phyloP scores from a whole-genome alignment of 2,888 invertebrate genomes.

The Drosophila nr. fundita region DNA sequence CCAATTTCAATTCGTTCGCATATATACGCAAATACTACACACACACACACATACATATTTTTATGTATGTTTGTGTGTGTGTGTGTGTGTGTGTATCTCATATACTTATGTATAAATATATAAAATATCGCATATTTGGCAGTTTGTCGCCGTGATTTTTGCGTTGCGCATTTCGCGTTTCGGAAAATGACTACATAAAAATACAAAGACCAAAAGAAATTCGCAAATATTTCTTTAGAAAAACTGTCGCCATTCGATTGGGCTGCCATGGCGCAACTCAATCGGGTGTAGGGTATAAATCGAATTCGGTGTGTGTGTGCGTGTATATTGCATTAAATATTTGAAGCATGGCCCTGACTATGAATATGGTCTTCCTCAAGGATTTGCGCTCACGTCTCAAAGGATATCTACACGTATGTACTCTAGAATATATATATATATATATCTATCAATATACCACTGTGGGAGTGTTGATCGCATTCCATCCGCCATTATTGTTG shows the following conservation, averaged over 20 bases:
- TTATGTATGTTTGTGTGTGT: slow-evolving; percentile 1
- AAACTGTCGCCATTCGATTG: slow-evolving; percentile 15
- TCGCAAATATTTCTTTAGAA: slow-evolving; percentile 49
- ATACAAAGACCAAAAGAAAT: slow-evolving; percentile 18
- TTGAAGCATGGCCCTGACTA: slow-evolving; percentile 81
- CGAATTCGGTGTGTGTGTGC: slow-evolving; percentile 1
- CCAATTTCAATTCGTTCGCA: slow-evolving; percentile 49
- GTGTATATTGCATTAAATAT: slow-evolving; percentile 21
- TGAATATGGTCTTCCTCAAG: slow-evolving; percentile 85
- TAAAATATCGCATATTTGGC: slow-evolving; percentile 63
- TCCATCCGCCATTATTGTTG: slow-evolving; percentile 20
- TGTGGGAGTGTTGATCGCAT: slow-evolving; percentile 20
- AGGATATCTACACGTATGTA: slow-evolving; percentile 85
- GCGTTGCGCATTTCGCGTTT: slow-evolving; percentile 68
- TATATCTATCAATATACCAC: slow-evolving; percentile 10
- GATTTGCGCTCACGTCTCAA: slow-evolving; percentile 84
- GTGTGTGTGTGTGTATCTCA: neutral
- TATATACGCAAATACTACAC: slow-evolving; percentile 16
- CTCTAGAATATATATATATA: slow-evolving; percentile 15
- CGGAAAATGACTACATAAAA: slow-evolving; percentile 60
- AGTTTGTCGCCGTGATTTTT: slow-evolving; percentile 66
- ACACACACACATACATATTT: slow-evolving; percentile 10
- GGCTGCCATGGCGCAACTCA: slow-evolving; percentile 14
- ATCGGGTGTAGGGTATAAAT: slow-evolving; percentile 19
- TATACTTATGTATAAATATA: slow-evolving; percentile 22